Percentiles rank a stretch among this genome's conserved stretches.
phyloP scores from a whole-genome alignment of 2,113 vertebrate species.

The Heliornis fulica region DNA sequence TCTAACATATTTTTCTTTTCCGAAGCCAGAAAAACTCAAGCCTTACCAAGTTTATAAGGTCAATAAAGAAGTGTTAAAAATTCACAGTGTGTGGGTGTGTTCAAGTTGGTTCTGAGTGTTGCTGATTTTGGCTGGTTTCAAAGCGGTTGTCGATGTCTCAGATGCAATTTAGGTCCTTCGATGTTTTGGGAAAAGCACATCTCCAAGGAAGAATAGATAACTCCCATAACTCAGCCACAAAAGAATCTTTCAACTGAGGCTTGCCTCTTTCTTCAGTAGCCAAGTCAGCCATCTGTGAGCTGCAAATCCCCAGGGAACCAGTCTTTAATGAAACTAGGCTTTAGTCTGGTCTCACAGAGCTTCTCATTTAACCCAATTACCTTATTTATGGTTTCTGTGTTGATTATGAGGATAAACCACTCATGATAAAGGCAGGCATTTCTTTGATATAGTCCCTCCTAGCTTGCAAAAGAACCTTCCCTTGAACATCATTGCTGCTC shows the following conservation, averaged over 20 bases:
- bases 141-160: background rate
- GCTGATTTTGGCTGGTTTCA: background rate
- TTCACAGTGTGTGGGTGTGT: background rate
- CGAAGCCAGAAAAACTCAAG: background rate
- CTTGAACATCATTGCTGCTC: accelerated
- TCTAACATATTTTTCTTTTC: background rate
- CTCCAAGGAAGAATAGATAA: background rate
- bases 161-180: background rate
- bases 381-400: background rate
- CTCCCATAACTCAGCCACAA: background rate
- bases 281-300: background rate
- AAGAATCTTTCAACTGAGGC: background rate
- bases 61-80: conserved; percentile 24
- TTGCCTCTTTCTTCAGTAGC: background rate
- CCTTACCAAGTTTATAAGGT: background rate
- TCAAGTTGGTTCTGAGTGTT: background rate
- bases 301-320: background rate
- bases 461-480: background rate
- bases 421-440: background rate
- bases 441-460: background rate
- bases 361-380: background rate
- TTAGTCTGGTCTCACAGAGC: background rate
- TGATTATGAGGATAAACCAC: background rate
- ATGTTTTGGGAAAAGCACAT: background rate
- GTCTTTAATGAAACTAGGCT: background rate